Evolutionary conservation across 2,888 invertebrate species (phyloP).

Genomic region (Lithophane leautieri): DNA sequence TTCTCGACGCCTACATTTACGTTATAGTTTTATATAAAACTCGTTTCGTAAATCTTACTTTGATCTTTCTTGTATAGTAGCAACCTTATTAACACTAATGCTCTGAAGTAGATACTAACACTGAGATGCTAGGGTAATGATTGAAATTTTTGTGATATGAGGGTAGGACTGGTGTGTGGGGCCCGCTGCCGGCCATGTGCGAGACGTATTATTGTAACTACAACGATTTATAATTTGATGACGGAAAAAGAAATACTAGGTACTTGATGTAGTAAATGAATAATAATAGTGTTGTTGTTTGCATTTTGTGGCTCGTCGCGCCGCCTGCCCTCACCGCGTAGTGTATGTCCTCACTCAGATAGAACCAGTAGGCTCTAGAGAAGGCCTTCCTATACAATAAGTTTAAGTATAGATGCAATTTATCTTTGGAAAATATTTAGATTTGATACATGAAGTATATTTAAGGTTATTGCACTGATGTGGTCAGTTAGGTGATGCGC

Average conservation of each 20-base stretch:
- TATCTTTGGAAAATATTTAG: constrained; percentile 75
- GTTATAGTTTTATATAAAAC: constrained; percentile 35
- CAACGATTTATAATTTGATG: not conserved
- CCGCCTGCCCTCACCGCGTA: constrained; percentile 20
- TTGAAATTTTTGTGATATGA: constrained; percentile 72
- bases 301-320: not conserved
- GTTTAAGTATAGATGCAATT: constrained; percentile 72
- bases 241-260: not conserved
- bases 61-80: constrained; percentile 10
- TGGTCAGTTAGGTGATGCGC: not conserved
- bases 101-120: constrained; percentile 21
- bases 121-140: constrained; percentile 37
- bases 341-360: constrained; percentile 29
- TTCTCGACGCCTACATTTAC: constrained; percentile 29
- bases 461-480: constrained; percentile 24
- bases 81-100: constrained; percentile 11
- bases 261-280: not conserved
- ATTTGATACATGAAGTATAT: constrained; percentile 78
- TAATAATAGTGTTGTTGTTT: constrained; percentile 3
- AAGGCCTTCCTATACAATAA: constrained; percentile 74
- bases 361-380: constrained; percentile 55
- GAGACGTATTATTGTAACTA: not conserved
- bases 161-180: constrained; percentile 8
- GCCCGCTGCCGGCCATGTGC: not conserved
- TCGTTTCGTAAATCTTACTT: constrained; percentile 20